Base-by-base conservation (phyloP, 1,140 invertebrate genomes). In the Calephelis nemesis region DNA sequence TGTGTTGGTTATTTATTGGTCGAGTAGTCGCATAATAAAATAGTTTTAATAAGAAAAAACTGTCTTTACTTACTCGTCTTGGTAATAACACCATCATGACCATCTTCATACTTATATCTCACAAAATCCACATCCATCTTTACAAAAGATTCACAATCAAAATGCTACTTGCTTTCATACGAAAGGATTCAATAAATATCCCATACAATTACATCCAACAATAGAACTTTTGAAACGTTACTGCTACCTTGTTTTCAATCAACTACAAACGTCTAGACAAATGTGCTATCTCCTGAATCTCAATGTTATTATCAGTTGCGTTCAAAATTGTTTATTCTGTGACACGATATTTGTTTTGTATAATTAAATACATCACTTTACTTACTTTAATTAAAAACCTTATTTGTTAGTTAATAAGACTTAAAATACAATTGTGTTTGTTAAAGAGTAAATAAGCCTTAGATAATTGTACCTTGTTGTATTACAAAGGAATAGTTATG, bases 51-150 rank as follows among this genome's bases (percentile, higher is more conserved):
- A 19, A 19, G 1, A 19, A 19, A 30, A 30, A 30, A 30, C 0
- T 4, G 3, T 15, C 7, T 45, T 45, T 45, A 45, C 87, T 87
- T 62, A 90, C 87, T 82, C 63, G 74, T 75, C 67, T 84, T 86
- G 4, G 83, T 83, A 58, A 87, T 78, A 42, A 88, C 77, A 15
- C 84, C 85, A 67, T 82, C 74, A 39, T 78, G 66, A 30, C 80
- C 78, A 64, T 88, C 82, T 76, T 85, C 78, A 48, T 79, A 90
- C 65, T 82, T 81, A 71, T 78, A 77, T 72, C 75, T 87, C 63
- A 90, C 13, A 71, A 83, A 84, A 60, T 90, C 87, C n/a, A 84
- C 82, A 67, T 90, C 84, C 87, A 88, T 88, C 66, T 68, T 71
- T 66, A 65, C n/a, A 64, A 19, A 66, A 67, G 58, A 54, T 72